phyloP scores from a whole-genome alignment of 2,113 vertebrate species.

The Ochotona princeps region DNA sequence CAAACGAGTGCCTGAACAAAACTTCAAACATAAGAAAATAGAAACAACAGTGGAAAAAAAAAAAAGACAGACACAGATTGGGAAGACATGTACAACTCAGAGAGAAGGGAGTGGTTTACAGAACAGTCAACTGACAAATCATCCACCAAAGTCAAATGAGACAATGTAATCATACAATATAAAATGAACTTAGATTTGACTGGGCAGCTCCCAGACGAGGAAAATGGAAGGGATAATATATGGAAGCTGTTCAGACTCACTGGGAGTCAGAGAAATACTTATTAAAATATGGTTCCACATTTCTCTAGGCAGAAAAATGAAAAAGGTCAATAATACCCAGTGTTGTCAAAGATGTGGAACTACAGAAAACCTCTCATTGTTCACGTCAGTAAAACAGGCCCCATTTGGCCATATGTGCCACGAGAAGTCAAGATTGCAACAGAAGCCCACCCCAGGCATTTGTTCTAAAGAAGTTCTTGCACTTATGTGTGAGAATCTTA shows the following conservation, averaged over 20 bases:
- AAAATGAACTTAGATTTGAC: neutral
- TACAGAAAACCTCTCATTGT: neutral
- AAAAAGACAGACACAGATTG: neutral
- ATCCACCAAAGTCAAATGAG: conserved; percentile 22
- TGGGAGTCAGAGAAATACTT: neutral
- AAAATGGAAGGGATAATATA: neutral
- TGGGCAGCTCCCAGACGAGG: neutral
- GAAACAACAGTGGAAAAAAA: neutral
- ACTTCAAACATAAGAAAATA: neutral
- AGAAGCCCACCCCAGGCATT: neutral
- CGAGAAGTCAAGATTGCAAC: conserved; percentile 1
- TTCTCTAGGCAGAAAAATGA: conserved; percentile 34
- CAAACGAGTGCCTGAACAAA: neutral
- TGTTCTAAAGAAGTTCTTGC: neutral
- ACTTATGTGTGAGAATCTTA: neutral
- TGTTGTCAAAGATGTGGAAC: neutral
- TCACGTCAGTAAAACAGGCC: neutral
- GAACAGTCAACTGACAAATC: conserved; percentile 21
- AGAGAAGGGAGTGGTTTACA: neutral
- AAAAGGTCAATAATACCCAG: neutral
- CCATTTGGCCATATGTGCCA: neutral
- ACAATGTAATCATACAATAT: neutral
- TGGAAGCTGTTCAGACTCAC: neutral
- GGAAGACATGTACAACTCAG: neutral
- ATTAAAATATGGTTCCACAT: neutral